A percentile compares a stretch with the other conserved stretches of the same genome.
Evolutionary conservation across 2,797 vertebrate genomes (phyloP).

Genomic region (Eospalax fontanierii): DNA sequence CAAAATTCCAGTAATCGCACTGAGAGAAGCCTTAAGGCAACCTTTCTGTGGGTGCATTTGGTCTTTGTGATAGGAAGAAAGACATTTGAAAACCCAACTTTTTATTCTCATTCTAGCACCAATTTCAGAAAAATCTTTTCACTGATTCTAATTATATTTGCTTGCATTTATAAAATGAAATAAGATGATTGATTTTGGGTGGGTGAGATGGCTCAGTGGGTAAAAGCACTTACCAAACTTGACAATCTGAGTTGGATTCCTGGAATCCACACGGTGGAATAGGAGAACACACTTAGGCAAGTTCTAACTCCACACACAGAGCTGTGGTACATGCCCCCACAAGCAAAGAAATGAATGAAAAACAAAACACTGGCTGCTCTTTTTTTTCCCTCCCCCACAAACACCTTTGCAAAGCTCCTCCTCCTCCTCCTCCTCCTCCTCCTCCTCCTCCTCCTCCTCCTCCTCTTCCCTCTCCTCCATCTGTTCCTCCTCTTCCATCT

Average conservation of each 20-base stretch:
- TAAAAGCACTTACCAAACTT: not conserved
- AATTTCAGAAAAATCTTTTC: not conserved
- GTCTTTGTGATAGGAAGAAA: not conserved
- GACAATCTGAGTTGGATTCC: not conserved
- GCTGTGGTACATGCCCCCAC: fast-evolving
- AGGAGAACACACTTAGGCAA: not conserved
- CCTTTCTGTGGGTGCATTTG: constrained; percentile 3
- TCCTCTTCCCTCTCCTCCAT: too few species aligned
- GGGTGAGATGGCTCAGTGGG: not conserved
- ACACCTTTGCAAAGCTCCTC: too few species aligned
- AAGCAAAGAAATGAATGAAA: not conserved
- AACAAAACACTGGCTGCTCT: not conserved
- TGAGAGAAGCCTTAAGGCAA: not conserved
- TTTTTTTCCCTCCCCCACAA: not conserved
- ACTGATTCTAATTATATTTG: not conserved
- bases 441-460: not conserved
- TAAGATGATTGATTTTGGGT: not conserved
- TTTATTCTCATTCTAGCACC: not conserved
- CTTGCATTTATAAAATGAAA: constrained; percentile 43
- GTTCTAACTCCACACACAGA: not conserved
- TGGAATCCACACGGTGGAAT: not conserved
- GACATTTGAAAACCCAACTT: not conserved
- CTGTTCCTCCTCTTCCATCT: too few species aligned
- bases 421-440: too few species aligned
- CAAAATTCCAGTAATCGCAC: not conserved